Base-by-base conservation (phyloP, 1,140 invertebrate genomes). In the Vanessa atalanta region DNA sequence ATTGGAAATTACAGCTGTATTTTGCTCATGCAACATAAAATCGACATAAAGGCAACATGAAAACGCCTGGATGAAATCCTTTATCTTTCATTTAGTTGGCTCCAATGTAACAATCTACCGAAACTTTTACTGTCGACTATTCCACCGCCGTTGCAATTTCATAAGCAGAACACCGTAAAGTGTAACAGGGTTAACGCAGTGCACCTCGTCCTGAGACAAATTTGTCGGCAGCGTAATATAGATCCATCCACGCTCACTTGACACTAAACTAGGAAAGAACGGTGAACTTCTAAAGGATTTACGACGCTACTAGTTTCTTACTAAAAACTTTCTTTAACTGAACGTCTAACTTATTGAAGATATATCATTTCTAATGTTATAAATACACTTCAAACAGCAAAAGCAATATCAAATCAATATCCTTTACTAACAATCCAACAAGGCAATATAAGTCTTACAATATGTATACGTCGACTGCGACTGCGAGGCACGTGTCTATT, bases 1-100 rank as follows among this genome's bases (percentile, higher is more conserved):
- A 87, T 88, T 82, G 68, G 82, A 82, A 90, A 90, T 89, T 89
- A 90, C 83, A 86, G 81, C 80, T 86, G 83, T 91, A 87, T 90
- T 89, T 87, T 75, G 80, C 81, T 85, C 82, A 81, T 88, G 79
- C 77, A 83, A 89, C 88, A 90, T 90, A 90, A 92, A 89, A 90
- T 86, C 79, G 84, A 83, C 76, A 80, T 88, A 87, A 91, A 88
- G 79, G 82, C 79, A 85, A 80, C 81, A 76, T 81, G 80, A 81
- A 85, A 82, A 78, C 57, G 72, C 80, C 75, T 71, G 68, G 69
- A 72, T 77, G 80, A 65, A 74, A 84, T 82, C 76, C 80, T 82
- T 79, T 82, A 78, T 84, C 75, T 79, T 88, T 83, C 86, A 86
- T 88, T 86, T 85, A 87, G 83, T 85, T 85, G 73, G 75, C 81